Conservation (phyloP, 2,113 vertebrate species). For the Callopanchax toddi region DNA sequence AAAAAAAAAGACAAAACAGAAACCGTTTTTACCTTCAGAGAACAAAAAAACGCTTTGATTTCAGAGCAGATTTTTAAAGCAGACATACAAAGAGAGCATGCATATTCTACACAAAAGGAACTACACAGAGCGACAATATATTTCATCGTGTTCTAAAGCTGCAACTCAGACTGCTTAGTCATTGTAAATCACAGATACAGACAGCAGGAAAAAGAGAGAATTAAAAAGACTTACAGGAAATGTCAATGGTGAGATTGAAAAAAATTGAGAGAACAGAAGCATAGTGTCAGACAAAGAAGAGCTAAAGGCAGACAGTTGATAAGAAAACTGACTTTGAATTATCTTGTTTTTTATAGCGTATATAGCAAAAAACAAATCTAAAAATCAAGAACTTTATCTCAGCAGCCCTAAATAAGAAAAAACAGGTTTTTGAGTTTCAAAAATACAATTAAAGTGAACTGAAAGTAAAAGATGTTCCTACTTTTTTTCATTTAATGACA, state of each 20-base stretch:
- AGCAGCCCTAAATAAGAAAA: no score
- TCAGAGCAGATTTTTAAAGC: background rate
- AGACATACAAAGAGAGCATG: background rate
- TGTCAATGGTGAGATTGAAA: background rate
- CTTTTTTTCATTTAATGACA: no score
- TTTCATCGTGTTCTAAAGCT: slow-evolving; percentile 7
- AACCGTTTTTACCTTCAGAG: background rate
- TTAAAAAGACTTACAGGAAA: background rate
- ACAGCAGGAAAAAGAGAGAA: background rate
- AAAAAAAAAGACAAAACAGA: background rate
- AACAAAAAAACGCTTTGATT: background rate
- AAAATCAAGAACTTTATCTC: background rate
- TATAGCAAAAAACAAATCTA: background rate
- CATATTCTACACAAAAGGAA: slow-evolving; percentile 1
- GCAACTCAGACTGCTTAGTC: slow-evolving; percentile 3
- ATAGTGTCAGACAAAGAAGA: background rate
- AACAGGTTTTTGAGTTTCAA: no score
- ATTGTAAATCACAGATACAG: background rate
- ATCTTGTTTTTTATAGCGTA: background rate
- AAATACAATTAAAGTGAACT: no score
- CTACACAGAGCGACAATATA: background rate
- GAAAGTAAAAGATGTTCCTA: no score
- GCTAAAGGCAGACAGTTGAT: background rate
- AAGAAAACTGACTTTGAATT: background rate
- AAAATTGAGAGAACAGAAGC: background rate